These are phyloP conservation scores for Phyllostomus hastatus DNA, from an alignment of 2,113 vertebrate genomes.

Conservation along the genomic window DNA sequence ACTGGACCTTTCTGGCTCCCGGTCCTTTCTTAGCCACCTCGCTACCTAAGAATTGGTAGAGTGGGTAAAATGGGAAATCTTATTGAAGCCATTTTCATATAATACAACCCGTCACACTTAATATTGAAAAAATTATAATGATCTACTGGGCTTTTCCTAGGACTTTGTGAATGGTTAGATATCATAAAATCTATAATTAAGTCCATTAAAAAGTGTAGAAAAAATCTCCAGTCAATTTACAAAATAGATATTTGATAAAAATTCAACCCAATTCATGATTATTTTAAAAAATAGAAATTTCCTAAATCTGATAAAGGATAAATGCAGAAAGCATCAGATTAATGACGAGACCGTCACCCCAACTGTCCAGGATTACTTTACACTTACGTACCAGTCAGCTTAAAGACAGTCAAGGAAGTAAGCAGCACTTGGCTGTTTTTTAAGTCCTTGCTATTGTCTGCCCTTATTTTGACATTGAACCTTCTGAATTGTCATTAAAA, in stretches of 20 bases:
- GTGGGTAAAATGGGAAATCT: neutral
- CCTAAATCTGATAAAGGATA: neutral
- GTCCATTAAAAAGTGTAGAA: neutral
- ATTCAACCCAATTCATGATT: neutral
- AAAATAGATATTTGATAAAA: neutral
- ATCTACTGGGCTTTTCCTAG: neutral
- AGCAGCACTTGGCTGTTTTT: rapidly evolving
- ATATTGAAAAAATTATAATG: neutral
- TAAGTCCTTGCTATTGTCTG: rapidly evolving
- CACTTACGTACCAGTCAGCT: rapidly evolving
- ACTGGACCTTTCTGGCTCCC: too few species aligned
- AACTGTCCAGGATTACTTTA: neutral
- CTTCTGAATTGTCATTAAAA: neutral
- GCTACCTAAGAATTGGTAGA: neutral
- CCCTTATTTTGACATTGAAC: neutral
- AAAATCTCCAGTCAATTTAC: neutral
- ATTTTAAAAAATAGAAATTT: neutral
- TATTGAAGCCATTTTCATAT: neutral
- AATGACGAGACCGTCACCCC: neutral
- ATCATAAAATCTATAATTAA: neutral
- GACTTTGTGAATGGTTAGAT: neutral
- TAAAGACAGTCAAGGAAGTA: rapidly evolving
- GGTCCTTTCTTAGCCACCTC: too few species aligned
- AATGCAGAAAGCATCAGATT: neutral
- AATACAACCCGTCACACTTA: neutral